Base-by-base conservation (phyloP, 2,797 vertebrate species). In the Aldrovandia affinis region DNA sequence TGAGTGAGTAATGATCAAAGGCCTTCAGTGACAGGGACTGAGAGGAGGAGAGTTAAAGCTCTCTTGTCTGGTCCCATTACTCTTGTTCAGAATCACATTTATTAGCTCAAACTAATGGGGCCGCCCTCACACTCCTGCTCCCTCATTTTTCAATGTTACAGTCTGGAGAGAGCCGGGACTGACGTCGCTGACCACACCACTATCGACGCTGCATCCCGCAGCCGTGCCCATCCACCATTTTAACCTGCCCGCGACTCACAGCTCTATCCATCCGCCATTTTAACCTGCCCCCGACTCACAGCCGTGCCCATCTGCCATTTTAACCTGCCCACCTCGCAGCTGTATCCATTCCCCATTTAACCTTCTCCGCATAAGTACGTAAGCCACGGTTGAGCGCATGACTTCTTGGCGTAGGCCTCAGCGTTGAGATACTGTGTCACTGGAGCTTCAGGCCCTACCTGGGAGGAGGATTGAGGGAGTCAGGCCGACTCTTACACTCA, bases 111-210 rank as follows among this genome's bases (percentile, higher is more conserved):
- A 22, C 79, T 59, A 81, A 81, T 15, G 54, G 33, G 33, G 12
- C 52, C 55, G 22, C 54, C 79, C 54, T 81, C 18, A 47, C 9
- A 33, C 30, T 5, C 18, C 9, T 61, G 78, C 30, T 20, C 52
- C 28, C 28, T 80, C 54, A 75, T 80, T 80, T 80, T 52, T 80
- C 54, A 57, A 57, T 10, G 39, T 80, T 22, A 81, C 44, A 22
- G 79, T 18, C 33, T 61, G 28, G 22, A 75, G 33, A 9, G 79
- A 57, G 20, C 36, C 55, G 14, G 79, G 22, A 18, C 33, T 75
- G 10, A 75, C 18, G 7, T 3, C 22, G 44, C 10, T 52, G 78
- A 54, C 47, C 79, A 81, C 70, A 6, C 33, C 33, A 42, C 70
- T 39, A 42, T 2, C 12, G 39, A 39, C 36, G 4, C 6, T 39